phyloP scores from a whole-genome alignment of 2,888 invertebrate species.

The Scelioninae gen. 1 region DNA sequence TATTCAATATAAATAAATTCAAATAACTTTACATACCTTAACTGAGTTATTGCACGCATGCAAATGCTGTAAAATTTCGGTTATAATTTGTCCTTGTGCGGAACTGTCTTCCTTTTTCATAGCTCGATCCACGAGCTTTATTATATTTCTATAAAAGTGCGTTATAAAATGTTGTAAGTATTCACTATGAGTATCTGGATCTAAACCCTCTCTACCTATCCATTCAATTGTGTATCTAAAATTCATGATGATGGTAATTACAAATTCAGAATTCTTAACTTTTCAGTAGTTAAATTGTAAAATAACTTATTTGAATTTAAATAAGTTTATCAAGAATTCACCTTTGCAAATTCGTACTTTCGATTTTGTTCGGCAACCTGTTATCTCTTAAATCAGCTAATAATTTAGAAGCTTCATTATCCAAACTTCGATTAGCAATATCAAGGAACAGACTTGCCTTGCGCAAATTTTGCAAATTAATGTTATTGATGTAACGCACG shows the following conservation, averaged over 20 bases:
- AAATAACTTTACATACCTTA: conserved; percentile 86
- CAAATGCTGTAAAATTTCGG: conserved; percentile 96
- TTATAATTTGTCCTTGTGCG: conserved; percentile 96
- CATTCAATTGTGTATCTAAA: conserved; percentile 96
- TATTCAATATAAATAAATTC: too few relatives aligned
- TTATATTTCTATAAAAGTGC: conserved; percentile 96
- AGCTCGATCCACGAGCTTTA: conserved; percentile 95
- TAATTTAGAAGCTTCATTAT: conserved; percentile 95
- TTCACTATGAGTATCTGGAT: conserved; percentile 95
- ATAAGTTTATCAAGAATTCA: conserved; percentile 82
- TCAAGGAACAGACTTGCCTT: conserved; percentile 98
- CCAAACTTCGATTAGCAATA: conserved; percentile 95
- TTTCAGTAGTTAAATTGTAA: not conserved
- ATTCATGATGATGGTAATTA: conserved; percentile 6
- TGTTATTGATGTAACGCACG: conserved; percentile 97
- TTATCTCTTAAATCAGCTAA: conserved; percentile 95
- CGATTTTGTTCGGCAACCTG: conserved; percentile 94
- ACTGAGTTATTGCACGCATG: conserved; percentile 98
- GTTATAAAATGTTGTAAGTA: conserved; percentile 97
- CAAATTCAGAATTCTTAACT: not conserved
- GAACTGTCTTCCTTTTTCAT: conserved; percentile 98
- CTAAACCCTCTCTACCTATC: conserved; percentile 97
- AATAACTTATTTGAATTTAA: too few relatives aligned
- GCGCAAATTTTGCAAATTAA: conserved; percentile 96
- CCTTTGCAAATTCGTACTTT: conserved; percentile 95